Base-by-base conservation (phyloP, 64 coral and sea anemone genomes). In the Trachythela sp. region DNA sequence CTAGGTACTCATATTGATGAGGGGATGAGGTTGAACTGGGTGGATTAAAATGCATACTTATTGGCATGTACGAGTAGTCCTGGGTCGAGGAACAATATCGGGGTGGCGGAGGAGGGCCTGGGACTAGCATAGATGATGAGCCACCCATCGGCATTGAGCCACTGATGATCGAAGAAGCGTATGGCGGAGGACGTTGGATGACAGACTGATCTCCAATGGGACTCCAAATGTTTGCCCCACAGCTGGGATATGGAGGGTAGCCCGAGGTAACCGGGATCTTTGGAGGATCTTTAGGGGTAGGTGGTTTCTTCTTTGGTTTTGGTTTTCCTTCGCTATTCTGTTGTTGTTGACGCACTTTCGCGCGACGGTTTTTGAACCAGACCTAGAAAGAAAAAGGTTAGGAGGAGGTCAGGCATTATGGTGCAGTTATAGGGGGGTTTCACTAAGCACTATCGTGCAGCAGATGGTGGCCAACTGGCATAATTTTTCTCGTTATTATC, bases 331-430 rank as follows among this genome's bases (percentile, higher is more conserved):
- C 75, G 33, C 75, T 39, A 30, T 93, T 92, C 11, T 92, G 92
- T 77, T 96, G 93, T 64, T 93, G 86, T 36, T 96, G 93, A 83
- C 94, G 90, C 85, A 92, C 91, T 51, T 96, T 96, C 7, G 94
- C 94, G 76, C 94, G 93, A 60, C 94, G 75, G 40, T 96, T 96
- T 84, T 96, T 96, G 42, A 96, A 96, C 94, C 94, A 96, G 32
- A 96, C 94, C 94, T 96, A 38, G 9, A 15, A 71, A 15, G 18
- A 70, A 36, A 80, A 24, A 68, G n/a, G 49, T 52, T 1, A 52
- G 49, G 13, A 52, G 1, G 49, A 20, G 8, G 49, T 52, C 22
- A 52, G 49, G n/a, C n/a, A n/a, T n/a, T n/a, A n/a, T n/a, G n/a
- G n/a, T n/a, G n/a, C n/a, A n/a, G n/a, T n/a, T n/a, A n/a, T n/a